Conservation (phyloP, 1,140 invertebrate genomes). For the Ceratina calcarata region DNA sequence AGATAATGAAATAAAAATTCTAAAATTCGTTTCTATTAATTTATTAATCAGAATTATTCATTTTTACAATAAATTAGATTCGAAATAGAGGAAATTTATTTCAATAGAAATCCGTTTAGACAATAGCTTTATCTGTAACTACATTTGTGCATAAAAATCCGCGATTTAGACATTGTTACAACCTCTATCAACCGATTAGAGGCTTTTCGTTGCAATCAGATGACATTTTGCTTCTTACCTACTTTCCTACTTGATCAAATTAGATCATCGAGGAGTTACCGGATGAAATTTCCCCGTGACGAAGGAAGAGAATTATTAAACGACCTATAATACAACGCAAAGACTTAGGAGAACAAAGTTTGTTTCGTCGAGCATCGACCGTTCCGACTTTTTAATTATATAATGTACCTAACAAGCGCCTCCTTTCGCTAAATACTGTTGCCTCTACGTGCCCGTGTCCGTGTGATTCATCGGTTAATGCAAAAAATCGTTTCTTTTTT, state of each 20-base stretch:
- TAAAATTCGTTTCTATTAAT: too few relatives aligned
- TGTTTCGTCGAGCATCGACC: constrained; percentile 25
- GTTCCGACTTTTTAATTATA: constrained; percentile 40
- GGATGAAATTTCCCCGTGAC: constrained; percentile 8
- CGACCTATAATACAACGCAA: neutral
- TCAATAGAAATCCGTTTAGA: too few relatives aligned
- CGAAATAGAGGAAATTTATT: too few relatives aligned
- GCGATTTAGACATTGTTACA: too few relatives aligned
- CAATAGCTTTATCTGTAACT: too few relatives aligned
- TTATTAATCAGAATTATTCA: too few relatives aligned
- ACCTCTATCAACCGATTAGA: too few relatives aligned
- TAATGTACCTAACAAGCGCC: constrained; percentile 17
- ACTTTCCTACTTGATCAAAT: neutral
- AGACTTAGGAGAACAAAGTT: constrained; percentile 6
- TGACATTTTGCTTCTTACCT: neutral
- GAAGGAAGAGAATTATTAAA: constrained; percentile 18
- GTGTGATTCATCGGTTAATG: constrained; percentile 20
- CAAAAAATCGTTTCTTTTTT: constrained; percentile 5
- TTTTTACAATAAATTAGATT: too few relatives aligned
- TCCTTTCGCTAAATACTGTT: neutral
- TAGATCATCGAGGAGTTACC: neutral
- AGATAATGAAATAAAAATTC: too few relatives aligned
- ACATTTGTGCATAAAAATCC: too few relatives aligned
- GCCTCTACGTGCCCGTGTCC: neutral
- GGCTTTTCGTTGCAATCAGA: neutral